These are phyloP conservation scores for Scolopax bukidnonensis DNA, from an alignment of 2,797 vertebrate species.

Conservation along the genomic window DNA sequence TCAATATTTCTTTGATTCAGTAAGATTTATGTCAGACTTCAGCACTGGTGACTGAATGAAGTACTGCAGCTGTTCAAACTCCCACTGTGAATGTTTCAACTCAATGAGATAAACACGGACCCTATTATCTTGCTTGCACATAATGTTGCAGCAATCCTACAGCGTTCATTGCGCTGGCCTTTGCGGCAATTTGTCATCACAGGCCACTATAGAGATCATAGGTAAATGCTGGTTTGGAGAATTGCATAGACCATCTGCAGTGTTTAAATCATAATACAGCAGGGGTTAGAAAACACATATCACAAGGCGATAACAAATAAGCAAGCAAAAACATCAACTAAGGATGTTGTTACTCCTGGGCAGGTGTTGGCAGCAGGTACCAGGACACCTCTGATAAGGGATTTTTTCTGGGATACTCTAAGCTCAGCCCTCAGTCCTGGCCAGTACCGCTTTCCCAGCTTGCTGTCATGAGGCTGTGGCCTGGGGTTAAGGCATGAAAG, in stretches of 20 bases:
- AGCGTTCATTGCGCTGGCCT: background rate
- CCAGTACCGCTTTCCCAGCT: accelerated
- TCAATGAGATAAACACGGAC: background rate
- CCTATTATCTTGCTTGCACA: background rate
- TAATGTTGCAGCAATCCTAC: background rate
- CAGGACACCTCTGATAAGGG: accelerated
- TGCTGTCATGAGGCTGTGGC: background rate
- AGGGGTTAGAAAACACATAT: background rate
- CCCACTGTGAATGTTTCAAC: background rate
- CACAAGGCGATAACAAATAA: background rate
- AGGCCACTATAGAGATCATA: background rate
- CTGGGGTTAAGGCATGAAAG: background rate
- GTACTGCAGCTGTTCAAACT: slow-evolving; percentile 7
- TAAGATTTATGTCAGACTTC: background rate
- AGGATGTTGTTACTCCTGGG: background rate
- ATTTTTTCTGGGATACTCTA: background rate
- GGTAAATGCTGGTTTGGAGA: background rate
- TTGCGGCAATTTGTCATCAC: background rate
- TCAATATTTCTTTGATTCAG: background rate
- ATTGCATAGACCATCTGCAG: background rate
- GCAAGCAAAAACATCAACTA: background rate
- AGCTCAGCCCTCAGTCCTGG: background rate
- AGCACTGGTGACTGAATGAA: background rate
- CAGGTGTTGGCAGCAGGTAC: background rate
- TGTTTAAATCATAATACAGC: background rate